These are phyloP conservation scores for Apotomis turbidana DNA, from an alignment of 2,888 invertebrate genomes.

Conservation along the genomic window DNA sequence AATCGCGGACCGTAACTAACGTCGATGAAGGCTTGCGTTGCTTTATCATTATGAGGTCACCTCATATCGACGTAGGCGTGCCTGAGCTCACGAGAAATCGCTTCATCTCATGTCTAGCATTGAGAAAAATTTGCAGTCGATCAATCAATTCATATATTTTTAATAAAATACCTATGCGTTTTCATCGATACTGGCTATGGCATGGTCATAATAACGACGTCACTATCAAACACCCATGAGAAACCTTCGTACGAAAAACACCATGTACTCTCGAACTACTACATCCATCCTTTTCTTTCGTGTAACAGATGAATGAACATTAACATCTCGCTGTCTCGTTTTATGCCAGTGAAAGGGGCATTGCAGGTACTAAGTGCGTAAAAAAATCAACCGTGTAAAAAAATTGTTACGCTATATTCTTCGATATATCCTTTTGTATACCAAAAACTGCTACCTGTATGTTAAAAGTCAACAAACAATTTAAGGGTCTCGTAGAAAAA, in stretches of 20 bases:
- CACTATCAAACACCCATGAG: neutral
- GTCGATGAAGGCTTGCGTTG: conserved; percentile 36
- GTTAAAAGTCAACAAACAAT: no score
- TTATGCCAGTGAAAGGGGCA: conserved; percentile 60
- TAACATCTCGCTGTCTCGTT: conserved; percentile 48
- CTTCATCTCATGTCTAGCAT: conserved; percentile 31
- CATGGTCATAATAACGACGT: conserved; percentile 7
- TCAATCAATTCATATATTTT: neutral
- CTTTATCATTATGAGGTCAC: conserved; percentile 41
- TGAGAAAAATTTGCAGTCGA: conserved; percentile 14
- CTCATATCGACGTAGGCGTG: conserved; percentile 39
- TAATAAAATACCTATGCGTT: neutral
- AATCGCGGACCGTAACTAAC: conserved; percentile 38
- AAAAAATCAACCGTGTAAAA: conserved; percentile 31
- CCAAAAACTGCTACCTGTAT: neutral
- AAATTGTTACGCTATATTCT: conserved; percentile 6
- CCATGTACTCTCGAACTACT: conserved; percentile 11
- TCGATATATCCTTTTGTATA: neutral
- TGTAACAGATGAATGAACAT: conserved; percentile 49
- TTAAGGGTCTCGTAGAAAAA: no score
- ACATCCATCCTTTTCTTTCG: conserved; percentile 46
- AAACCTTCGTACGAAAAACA: conserved; percentile 23
- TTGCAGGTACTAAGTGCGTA: conserved; percentile 48
- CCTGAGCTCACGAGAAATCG: conserved; percentile 33
- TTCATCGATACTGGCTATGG: neutral